Evolutionary conservation across 2,113 vertebrate species (phyloP).

Genomic region (Eublepharis macularius): DNA sequence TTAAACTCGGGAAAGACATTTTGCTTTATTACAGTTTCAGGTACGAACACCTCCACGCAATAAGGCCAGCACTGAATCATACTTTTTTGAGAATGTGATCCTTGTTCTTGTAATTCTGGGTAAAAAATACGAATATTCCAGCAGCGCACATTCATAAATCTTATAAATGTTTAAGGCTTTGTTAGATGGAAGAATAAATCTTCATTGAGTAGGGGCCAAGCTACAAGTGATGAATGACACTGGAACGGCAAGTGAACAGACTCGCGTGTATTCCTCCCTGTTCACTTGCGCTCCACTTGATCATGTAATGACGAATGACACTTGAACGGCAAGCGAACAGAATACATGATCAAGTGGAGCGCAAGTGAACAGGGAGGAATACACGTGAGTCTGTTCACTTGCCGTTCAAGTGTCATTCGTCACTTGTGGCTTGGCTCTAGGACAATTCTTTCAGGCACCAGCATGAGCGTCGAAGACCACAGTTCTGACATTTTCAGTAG

Average conservation of each 20-base stretch:
- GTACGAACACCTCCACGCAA: constrained; percentile 55
- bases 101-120: constrained; percentile 59
- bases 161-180: constrained; percentile 53
- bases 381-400: too few relatives aligned
- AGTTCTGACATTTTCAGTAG: constrained; percentile 21
- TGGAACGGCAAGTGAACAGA: too few relatives aligned
- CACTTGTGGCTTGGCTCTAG: too few relatives aligned
- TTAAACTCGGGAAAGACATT: constrained; percentile 62
- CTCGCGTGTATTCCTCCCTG: too few relatives aligned
- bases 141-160: constrained; percentile 51
- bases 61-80: constrained; percentile 35
- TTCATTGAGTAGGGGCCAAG: constrained; percentile 39
- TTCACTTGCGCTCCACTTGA: too few relatives aligned
- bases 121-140: constrained; percentile 59
- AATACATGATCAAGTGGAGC: too few relatives aligned
- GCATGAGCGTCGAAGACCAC: constrained; percentile 42
- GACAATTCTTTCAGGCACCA: constrained; percentile 42
- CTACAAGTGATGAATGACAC: too few relatives aligned
- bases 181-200: constrained; percentile 27
- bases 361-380: too few relatives aligned
- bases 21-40: constrained; percentile 66
- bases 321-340: too few relatives aligned
- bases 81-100: constrained; percentile 57
- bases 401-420: too few relatives aligned
- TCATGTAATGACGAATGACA: too few relatives aligned